A percentile compares a stretch with the other conserved stretches of the same genome.
These are phyloP conservation scores for Myzus persicae DNA, from an alignment of 1,140 invertebrate genomes.

Conservation along the genomic window DNA sequence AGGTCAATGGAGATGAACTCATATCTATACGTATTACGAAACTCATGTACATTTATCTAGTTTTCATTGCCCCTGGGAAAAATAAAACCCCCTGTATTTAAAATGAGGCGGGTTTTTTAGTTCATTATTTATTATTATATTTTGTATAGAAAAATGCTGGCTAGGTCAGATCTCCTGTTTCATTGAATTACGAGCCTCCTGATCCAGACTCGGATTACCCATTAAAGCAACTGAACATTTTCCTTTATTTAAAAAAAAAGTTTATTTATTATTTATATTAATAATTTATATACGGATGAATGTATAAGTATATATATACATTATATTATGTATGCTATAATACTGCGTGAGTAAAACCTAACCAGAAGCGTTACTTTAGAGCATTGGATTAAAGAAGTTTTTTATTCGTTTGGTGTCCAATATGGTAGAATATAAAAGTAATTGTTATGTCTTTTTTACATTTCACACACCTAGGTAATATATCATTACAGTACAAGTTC, in stretches of 20 bases:
- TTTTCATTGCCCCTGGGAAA: not conserved
- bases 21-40: not conserved
- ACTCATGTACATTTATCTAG: slow-evolving; percentile 1
- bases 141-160: not conserved
- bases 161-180: slow-evolving; percentile 26
- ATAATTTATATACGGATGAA: not conserved
- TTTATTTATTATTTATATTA: not conserved
- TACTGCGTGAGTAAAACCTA: not conserved
- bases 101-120: not conserved
- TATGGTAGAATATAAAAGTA: not conserved
- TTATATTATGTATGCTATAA: not conserved
- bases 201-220: slow-evolving; percentile 1
- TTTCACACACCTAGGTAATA: not conserved
- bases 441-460: not conserved
- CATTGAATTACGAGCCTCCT: slow-evolving; percentile 35
- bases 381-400: not conserved
- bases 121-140: slow-evolving; percentile 43
- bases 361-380: not conserved
- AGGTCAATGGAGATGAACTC: not conserved
- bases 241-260: not conserved
- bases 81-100: slow-evolving; percentile 17
- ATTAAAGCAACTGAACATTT: not conserved
- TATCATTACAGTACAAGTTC: not conserved
- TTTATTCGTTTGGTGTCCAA: not conserved
- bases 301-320: not conserved